These are phyloP conservation scores for Recurvirostra avosetta DNA, from an alignment of 2,113 vertebrate genomes.

Conservation along the genomic window DNA sequence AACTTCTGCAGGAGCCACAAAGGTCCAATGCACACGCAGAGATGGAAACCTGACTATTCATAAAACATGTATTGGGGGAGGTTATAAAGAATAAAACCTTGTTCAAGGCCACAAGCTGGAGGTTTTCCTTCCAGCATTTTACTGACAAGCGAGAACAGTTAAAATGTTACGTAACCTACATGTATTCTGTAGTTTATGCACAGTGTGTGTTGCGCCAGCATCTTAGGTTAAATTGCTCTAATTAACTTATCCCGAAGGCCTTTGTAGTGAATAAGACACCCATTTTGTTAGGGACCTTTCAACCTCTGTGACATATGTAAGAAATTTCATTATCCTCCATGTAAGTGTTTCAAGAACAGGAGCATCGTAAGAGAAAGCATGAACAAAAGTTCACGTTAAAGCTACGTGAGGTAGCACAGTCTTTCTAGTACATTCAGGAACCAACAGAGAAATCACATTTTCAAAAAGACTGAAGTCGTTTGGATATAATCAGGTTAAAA, in stretches of 20 bases:
- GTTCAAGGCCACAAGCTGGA: neutral
- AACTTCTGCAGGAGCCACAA: neutral
- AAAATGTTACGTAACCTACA: accelerated
- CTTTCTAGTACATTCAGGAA: neutral
- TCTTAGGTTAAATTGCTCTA: neutral
- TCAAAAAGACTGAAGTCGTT: neutral
- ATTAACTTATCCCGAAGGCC: neutral
- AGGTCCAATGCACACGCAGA: accelerated
- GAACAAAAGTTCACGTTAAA: neutral
- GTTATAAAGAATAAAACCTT: neutral
- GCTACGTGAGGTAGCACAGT: neutral
- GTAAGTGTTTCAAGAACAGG: neutral
- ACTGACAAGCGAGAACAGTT: neutral
- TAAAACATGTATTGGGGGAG: accelerated
- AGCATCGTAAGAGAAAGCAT: neutral
- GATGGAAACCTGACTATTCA: neutral
- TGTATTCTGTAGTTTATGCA: accelerated
- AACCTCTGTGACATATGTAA: neutral
- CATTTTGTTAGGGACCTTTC: neutral
- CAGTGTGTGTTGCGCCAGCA: neutral
- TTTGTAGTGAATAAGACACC: neutral
- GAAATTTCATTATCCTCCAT: neutral
- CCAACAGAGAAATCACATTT: neutral
- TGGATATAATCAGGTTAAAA: neutral
- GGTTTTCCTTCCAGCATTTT: neutral